Evolutionary conservation across 2,113 vertebrate species (phyloP).

Genomic region (Entomyzon cyanotis): DNA sequence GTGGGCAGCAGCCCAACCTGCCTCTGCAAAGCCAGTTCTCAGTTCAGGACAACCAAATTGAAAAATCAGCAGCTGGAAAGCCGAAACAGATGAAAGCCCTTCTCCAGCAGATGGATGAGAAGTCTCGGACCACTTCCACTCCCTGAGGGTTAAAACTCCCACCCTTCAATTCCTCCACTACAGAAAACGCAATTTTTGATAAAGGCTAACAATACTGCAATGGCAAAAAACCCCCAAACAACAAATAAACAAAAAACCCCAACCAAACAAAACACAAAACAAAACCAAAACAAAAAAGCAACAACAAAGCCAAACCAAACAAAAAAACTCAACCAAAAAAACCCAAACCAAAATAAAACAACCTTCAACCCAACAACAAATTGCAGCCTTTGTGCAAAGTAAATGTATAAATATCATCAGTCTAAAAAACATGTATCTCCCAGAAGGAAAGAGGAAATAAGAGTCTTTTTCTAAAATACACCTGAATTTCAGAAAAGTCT

Average conservation of each 20-base stretch:
- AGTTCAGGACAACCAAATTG: conserved; percentile 13
- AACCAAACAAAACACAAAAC: background rate
- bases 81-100: background rate
- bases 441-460: background rate
- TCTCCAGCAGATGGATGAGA: background rate
- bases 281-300: background rate
- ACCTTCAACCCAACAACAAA: background rate
- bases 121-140: background rate
- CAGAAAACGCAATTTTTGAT: background rate
- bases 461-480: background rate
- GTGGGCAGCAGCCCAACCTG: background rate
- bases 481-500: background rate
- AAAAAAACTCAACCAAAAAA: background rate
- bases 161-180: background rate
- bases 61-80: conserved; percentile 54
- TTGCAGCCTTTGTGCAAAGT: background rate
- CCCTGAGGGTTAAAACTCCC: background rate
- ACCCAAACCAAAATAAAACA: background rate
- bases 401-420: background rate
- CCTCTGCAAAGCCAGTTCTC: background rate
- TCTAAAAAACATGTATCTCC: background rate
- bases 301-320: background rate
- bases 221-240: background rate
- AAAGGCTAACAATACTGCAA: background rate
- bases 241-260: background rate